Base-by-base conservation (phyloP, 2,888 invertebrate species). In the Cenopis cana region DNA sequence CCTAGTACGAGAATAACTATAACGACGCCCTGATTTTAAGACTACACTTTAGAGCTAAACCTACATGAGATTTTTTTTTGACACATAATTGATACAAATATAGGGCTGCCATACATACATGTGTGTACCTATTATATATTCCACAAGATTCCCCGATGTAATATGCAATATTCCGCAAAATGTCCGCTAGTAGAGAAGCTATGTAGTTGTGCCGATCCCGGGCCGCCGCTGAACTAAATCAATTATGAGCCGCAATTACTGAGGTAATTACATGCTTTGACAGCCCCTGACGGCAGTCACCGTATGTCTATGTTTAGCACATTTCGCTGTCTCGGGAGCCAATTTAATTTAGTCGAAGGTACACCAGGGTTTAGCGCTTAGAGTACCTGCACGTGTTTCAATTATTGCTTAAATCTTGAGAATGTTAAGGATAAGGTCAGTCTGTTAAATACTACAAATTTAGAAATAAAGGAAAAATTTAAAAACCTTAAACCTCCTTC, bases 201-300 rank as follows among this genome's bases (percentile, higher is more conserved):
- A 46, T 46, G n/a, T 46, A 46, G 62, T 68, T 29, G 73, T 76
- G 79, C 80, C 75, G 78, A 79, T 78, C 83, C 82, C 70, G 67
- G 73, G 72, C 74, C 76, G 72, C 74, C 76, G 79, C 77, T 74
- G 75, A 75, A 74, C 73, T 82, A 84, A 85, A 81, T 86, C 79
- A 83, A 85, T 85, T 86, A 84, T 76, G 76, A 77, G 76, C 83
- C 82, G 75, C 81, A 82, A 84, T 84, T 79, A 76, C 76, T 77
- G 76, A 79, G 74, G 79, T 83, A 80, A 82, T 82, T 82, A 83
- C 81, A 81, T 81, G 85, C 83, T 84, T 82, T 84, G 86, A 85
- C 83, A 78, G 82, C 75, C 82, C 79, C 75, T 77, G 77, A 80
- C 78, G 80, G 79, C 77, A 76, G 74, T 74, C 76, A 71, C 76